Evolutionary conservation across 2,797 vertebrate genomes (phyloP).

Genomic region (Malacoraja senta): DNA sequence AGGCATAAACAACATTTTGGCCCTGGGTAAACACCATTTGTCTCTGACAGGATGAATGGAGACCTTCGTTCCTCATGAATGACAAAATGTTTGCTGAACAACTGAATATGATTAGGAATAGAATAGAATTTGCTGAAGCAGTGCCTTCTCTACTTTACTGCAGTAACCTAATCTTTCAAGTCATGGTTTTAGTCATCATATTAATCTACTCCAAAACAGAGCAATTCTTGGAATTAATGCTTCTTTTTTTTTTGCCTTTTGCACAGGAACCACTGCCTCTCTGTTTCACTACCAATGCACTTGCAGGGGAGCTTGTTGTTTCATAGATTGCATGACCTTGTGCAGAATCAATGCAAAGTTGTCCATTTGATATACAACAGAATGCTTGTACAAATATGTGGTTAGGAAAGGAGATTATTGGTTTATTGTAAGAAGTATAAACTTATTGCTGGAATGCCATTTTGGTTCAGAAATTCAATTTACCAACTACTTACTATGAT

Average conservation of each 20-base stretch:
- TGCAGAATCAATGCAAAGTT: neutral
- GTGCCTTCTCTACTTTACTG: conserved; percentile 13
- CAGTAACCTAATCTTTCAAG: conserved; percentile 29
- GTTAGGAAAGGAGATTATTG: conserved; percentile 15
- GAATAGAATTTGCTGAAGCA: conserved; percentile 34
- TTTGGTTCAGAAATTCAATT: conserved; percentile 12
- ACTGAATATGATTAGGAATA: conserved; percentile 27
- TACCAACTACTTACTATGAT: neutral
- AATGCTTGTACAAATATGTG: conserved; percentile 27
- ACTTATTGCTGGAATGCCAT: neutral
- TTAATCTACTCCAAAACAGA: conserved; percentile 20
- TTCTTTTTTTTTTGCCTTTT: conserved; percentile 7
- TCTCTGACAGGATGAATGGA: conserved; percentile 21
- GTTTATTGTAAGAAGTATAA: conserved; percentile 16
- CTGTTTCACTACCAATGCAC: neutral
- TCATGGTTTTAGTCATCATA: conserved; percentile 1
- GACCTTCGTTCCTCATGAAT: conserved; percentile 3
- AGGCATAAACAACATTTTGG: conserved; percentile 23
- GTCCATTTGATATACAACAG: conserved; percentile 26
- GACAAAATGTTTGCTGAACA: conserved; percentile 27
- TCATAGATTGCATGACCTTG: conserved; percentile 25
- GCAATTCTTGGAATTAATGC: conserved; percentile 21
- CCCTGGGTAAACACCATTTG: conserved; percentile 34
- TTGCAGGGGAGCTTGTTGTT: neutral
- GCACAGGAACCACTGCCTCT: neutral